Percentiles rank a stretch among this genome's conserved stretches.
phyloP scores from a whole-genome alignment of 2,888 invertebrate genomes.

The Lumbricus terrestris region DNA sequence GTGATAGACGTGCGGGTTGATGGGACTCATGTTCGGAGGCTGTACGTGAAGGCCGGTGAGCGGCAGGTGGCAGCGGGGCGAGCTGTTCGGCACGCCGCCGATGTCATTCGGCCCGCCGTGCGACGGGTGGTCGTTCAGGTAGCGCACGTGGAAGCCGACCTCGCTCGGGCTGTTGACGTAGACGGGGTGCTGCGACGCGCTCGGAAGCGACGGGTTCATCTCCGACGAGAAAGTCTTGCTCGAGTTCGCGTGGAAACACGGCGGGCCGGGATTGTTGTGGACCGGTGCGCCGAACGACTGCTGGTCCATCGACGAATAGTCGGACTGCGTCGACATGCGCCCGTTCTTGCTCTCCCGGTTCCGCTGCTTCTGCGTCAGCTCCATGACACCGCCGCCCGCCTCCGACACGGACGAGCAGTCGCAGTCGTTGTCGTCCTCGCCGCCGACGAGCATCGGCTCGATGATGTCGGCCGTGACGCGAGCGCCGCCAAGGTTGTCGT shows the following conservation, averaged over 20 bases:
- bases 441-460: constrained; percentile 9
- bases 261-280: not conserved
- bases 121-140: constrained; percentile 14
- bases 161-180: constrained; percentile 16
- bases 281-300: constrained; percentile 10
- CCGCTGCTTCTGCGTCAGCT: constrained; percentile 6
- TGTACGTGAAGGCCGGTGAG: constrained; percentile 9
- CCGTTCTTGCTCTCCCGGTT: constrained; percentile 7
- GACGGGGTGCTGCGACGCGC: constrained; percentile 4
- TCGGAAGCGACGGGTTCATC: constrained; percentile 11
- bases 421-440: not conserved
- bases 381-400: not conserved
- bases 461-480: constrained; percentile 13
- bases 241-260: constrained; percentile 10
- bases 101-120: not conserved
- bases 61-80: constrained; percentile 15
- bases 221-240: constrained; percentile 18
- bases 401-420: constrained; percentile 11
- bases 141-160: not conserved
- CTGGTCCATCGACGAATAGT: constrained; percentile 5
- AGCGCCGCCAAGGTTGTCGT: not conserved
- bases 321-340: constrained; percentile 13
- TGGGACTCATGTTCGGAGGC: constrained; percentile 17
- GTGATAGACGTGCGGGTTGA: constrained; percentile 9
- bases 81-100: constrained; percentile 5